Evolutionary conservation across 2,113 vertebrate species (phyloP).

Genomic region (Plestiodon gilberti): DNA sequence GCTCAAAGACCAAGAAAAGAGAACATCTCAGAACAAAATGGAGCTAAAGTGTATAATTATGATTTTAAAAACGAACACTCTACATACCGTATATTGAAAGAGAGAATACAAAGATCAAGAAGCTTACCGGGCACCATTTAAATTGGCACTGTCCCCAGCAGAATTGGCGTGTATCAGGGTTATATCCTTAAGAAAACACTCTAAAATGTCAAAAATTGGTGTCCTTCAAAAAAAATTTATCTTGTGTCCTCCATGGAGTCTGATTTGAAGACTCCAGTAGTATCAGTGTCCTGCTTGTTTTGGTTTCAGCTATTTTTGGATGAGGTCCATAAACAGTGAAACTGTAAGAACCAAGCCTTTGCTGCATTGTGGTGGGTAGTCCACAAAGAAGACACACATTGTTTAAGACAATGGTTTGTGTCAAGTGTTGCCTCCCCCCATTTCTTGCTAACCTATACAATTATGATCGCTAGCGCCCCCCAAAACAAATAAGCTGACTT

Average conservation of each 20-base stretch:
- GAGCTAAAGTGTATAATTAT: constrained; percentile 25
- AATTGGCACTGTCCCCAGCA: not conserved
- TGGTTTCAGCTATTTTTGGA: constrained; percentile 15
- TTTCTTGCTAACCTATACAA: not conserved
- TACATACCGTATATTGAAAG: not conserved
- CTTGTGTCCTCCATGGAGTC: accelerated
- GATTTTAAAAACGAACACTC: not conserved
- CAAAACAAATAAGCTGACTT: too few relatives aligned
- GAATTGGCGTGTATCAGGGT: not conserved
- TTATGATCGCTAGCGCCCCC: not conserved
- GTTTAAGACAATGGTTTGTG: not conserved
- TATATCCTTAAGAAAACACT: not conserved
- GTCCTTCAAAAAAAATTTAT: not conserved
- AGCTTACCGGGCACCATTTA: not conserved
- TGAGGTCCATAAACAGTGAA: constrained; percentile 27
- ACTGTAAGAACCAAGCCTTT: constrained; percentile 20
- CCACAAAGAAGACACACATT: not conserved
- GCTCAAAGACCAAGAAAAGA: constrained; percentile 52
- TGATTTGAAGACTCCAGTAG: not conserved
- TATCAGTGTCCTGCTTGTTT: not conserved
- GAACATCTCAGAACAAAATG: constrained; percentile 37
- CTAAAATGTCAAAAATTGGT: not conserved
- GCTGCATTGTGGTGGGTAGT: not conserved
- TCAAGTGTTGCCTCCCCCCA: constrained; percentile 16
- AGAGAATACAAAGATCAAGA: constrained; percentile 30